Percentiles rank a stretch among this genome's conserved stretches.
phyloP scores from a whole-genome alignment of 2,797 vertebrate genomes.

The Karalla daura region DNA sequence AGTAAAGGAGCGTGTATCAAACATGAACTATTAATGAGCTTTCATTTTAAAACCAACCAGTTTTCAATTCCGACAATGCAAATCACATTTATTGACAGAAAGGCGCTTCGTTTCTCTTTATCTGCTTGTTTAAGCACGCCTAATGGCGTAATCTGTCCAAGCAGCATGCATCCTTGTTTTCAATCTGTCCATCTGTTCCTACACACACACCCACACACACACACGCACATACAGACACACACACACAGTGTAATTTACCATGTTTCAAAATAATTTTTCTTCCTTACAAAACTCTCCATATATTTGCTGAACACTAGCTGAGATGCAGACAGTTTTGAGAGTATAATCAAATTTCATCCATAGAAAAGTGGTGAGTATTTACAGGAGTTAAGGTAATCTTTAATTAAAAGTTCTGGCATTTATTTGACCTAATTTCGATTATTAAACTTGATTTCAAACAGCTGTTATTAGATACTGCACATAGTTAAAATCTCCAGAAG shows the following conservation, averaged over 20 bases:
- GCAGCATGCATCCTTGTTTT: slow-evolving; percentile 53
- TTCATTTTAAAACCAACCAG: slow-evolving; percentile 12
- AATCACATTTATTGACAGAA: slow-evolving; percentile 57
- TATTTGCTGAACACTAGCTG: slow-evolving; percentile 49
- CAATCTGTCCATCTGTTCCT: slow-evolving; percentile 46
- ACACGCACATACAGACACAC: slow-evolving; percentile 23
- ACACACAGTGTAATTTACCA: slow-evolving; percentile 73
- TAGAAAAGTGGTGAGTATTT: slow-evolving; percentile 72
- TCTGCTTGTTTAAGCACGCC: slow-evolving; percentile 54
- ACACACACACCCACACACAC: slow-evolving; percentile 18
- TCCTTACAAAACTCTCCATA: slow-evolving; percentile 58
- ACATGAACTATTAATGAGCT: slow-evolving; percentile 26
- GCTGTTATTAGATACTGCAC: slow-evolving; percentile 48
- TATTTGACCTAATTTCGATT: slow-evolving; percentile 36
- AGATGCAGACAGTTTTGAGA: slow-evolving; percentile 48
- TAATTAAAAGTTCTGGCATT: slow-evolving; percentile 33
- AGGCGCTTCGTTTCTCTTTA: slow-evolving; percentile 54
- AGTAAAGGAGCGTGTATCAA: slow-evolving; percentile 31
- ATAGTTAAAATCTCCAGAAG: slow-evolving; percentile 53
- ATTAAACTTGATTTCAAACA: slow-evolving; percentile 49
- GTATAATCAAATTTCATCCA: slow-evolving; percentile 65
- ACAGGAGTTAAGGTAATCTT: slow-evolving; percentile 77
- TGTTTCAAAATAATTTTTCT: slow-evolving; percentile 61
- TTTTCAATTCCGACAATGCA: slow-evolving; percentile 38
- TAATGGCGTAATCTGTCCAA: slow-evolving; percentile 53